These are phyloP conservation scores for Rostratula benghalensis DNA, from an alignment of 2,113 vertebrate genomes.

Conservation along the genomic window DNA sequence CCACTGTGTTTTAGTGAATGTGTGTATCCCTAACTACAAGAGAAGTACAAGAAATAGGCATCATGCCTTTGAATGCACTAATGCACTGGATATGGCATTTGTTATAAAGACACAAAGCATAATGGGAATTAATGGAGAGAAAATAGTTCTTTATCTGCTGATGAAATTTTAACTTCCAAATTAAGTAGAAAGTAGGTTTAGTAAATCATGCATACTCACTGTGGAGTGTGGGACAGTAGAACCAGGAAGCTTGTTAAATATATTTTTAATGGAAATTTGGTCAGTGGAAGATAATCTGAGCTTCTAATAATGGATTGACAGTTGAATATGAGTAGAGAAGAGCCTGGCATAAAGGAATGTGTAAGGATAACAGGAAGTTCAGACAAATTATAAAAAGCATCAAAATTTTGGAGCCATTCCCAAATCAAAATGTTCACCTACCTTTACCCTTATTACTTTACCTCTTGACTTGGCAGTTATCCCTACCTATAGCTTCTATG, in stretches of 20 bases:
- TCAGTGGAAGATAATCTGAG: not conserved
- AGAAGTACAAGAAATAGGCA: not conserved
- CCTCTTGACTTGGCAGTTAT: not conserved
- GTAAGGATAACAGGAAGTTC: not conserved
- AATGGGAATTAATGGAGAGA: not conserved
- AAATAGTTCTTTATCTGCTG: not conserved
- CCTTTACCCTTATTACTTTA: not conserved
- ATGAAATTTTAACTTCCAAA: not conserved
- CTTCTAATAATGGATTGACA: not conserved
- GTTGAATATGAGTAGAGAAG: not conserved
- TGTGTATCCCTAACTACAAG: not conserved
- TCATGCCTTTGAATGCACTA: not conserved
- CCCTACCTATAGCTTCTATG: not conserved
- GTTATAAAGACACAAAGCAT: not conserved
- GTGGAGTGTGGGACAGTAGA: not conserved
- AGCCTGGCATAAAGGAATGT: not conserved
- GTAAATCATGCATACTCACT: not conserved
- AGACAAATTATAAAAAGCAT: not conserved
- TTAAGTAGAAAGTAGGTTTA: not conserved
- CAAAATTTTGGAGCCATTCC: not conserved
- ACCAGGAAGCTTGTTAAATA: not conserved
- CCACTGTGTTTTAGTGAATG: not conserved
- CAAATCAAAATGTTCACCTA: not conserved
- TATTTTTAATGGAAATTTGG: not conserved
- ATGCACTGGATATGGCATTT: not conserved